Conservation (phyloP, 2,113 vertebrate genomes). For the Charina bottae region DNA sequence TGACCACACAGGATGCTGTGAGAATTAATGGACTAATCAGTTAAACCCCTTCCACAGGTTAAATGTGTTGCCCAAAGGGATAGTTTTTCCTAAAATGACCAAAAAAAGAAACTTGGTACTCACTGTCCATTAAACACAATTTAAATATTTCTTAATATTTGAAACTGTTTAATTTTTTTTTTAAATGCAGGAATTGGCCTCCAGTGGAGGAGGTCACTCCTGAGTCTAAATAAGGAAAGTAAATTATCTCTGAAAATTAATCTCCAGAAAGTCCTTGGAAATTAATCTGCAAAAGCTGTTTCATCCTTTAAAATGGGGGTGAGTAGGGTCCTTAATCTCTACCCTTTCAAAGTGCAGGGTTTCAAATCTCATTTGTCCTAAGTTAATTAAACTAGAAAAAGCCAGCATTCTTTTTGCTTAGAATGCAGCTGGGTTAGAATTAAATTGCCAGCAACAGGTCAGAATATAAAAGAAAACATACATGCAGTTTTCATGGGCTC, state of each 20-base stretch:
- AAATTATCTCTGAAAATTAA: constrained; percentile 21
- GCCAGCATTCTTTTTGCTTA: neutral
- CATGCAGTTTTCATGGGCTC: neutral
- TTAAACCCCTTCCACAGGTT: neutral
- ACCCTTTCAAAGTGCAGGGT: neutral
- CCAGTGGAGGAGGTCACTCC: neutral
- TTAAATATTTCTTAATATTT: neutral
- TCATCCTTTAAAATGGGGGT: neutral
- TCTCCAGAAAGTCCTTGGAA: constrained; percentile 3
- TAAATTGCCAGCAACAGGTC: neutral
- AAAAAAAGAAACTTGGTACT: neutral
- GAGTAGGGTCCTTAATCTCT: neutral
- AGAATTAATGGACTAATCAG: neutral
- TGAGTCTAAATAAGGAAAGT: neutral
- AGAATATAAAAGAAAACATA: neutral
- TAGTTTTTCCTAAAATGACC: neutral
- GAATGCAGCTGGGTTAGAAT: neutral
- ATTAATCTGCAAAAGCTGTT: constrained; percentile 18
- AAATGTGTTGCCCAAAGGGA: neutral
- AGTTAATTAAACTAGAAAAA: neutral
- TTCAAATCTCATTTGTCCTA: constrained; percentile 1
- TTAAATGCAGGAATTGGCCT: neutral
- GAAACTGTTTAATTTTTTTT: neutral
- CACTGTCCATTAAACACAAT: neutral
- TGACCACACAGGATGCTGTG: neutral